phyloP scores from a whole-genome alignment of 2,113 vertebrate species.

The Perca schrenkii region DNA sequence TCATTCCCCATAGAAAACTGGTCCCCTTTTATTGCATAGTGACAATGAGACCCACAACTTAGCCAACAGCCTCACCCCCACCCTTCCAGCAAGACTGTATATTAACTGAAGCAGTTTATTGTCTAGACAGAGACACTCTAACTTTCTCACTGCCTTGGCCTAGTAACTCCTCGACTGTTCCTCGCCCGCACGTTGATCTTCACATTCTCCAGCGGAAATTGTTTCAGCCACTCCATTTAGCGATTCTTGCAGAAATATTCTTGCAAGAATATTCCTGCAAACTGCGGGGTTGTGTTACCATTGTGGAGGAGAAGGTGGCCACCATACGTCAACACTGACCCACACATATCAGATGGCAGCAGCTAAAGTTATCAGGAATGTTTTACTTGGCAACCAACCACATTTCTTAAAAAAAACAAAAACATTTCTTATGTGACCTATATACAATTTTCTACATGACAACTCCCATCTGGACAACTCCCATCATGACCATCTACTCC shows the following conservation, averaged over 20 bases:
- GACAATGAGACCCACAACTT: conserved; percentile 52
- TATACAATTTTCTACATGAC: background rate
- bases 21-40: conserved; percentile 49
- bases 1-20: conserved; percentile 29
- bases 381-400: conserved; percentile 25
- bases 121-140: conserved; percentile 71
- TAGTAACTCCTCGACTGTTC: conserved; percentile 40
- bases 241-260: conserved; percentile 20
- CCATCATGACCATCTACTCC: background rate
- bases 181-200: conserved; percentile 69
- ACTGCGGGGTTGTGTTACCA: background rate
- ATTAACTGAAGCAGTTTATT: conserved; percentile 72
- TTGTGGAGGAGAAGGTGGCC: background rate
- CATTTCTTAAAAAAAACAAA: background rate
- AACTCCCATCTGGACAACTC: background rate
- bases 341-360: conserved; percentile 23
- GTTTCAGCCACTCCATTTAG: conserved; percentile 16
- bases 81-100: conserved; percentile 40
- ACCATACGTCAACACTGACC: background rate
- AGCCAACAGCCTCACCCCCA: background rate
- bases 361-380: conserved; percentile 27
- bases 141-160: conserved; percentile 45
- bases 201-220: conserved; percentile 55
- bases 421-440: background rate
- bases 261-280: background rate